Evolutionary conservation across 2,888 invertebrate species (phyloP).

Genomic region (Drosophila gaucha): DNA sequence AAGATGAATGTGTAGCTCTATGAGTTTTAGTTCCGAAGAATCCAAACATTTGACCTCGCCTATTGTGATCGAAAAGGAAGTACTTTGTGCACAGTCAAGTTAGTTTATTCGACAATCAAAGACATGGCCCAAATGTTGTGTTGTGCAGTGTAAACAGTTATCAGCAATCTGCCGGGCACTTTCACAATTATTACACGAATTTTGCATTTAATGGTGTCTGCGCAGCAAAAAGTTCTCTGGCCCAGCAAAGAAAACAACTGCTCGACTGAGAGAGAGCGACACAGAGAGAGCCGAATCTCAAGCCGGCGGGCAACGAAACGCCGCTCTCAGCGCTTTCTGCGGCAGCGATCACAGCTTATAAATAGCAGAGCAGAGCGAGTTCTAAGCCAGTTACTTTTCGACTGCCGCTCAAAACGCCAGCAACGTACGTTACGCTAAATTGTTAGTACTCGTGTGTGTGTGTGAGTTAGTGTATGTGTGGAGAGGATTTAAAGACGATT

Average conservation of each 20-base stretch:
- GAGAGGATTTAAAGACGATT: conserved; percentile 27
- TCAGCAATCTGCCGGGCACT: conserved; percentile 47
- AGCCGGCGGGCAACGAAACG: conserved; percentile 15
- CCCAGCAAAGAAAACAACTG: neutral
- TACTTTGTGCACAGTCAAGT: neutral
- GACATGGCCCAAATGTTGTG: conserved; percentile 21
- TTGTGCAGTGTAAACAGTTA: conserved; percentile 51
- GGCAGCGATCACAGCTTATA: conserved; percentile 69
- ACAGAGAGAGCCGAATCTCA: conserved; percentile 22
- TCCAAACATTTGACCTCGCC: neutral
- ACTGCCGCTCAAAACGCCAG: conserved; percentile 62
- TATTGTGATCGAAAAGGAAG: neutral
- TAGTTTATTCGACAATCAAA: conserved; percentile 9
- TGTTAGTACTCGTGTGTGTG: conserved; percentile 50
- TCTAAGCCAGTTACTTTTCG: conserved; percentile 73
- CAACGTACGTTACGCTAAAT: conserved; percentile 36
- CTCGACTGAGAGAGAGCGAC: conserved; percentile 6
- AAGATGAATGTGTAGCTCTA: neutral
- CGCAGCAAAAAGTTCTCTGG: conserved; percentile 43
- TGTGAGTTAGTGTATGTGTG: conserved; percentile 20
- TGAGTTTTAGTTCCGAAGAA: neutral
- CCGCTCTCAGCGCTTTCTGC: conserved; percentile 15
- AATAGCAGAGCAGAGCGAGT: conserved; percentile 72
- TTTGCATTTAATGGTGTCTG: conserved; percentile 46
- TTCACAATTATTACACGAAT: conserved; percentile 64